phyloP scores from a whole-genome alignment of 2,888 invertebrate species.

The Caenorhabditis sp. region DNA sequence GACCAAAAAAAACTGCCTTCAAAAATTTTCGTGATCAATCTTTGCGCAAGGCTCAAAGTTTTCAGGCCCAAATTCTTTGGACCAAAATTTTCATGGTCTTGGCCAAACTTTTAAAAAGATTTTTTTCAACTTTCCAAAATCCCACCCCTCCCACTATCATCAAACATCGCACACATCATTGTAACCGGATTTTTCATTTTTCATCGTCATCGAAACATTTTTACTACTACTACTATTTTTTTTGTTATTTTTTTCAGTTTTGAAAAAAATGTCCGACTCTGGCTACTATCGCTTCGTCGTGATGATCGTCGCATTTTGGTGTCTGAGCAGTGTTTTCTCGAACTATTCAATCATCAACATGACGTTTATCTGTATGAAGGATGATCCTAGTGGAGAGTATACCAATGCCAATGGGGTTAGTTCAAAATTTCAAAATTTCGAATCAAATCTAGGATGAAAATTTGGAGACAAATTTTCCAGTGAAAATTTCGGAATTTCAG shows the following conservation, averaged over 20 bases:
- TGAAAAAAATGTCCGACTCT: background rate
- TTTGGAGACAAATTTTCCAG: background rate
- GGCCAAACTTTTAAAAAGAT: too few species aligned
- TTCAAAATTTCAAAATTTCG: background rate
- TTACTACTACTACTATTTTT: background rate
- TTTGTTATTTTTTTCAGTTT: background rate
- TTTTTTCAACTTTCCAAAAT: too few species aligned
- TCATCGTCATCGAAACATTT: background rate
- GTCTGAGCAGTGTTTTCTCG: conserved; percentile 32
- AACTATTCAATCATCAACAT: conserved; percentile 35
- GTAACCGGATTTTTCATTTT: too few species aligned
- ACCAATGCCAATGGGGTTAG: background rate
- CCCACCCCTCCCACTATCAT: too few species aligned
- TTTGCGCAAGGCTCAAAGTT: too few species aligned
- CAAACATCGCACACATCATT: too few species aligned
- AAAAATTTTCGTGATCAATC: too few species aligned
- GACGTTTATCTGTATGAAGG: conserved; percentile 37
- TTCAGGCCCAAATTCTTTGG: too few species aligned
- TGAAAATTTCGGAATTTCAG: too few species aligned
- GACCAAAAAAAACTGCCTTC: too few species aligned
- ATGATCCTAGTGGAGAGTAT: conserved; percentile 16
- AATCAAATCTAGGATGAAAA: background rate
- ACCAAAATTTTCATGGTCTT: too few species aligned
- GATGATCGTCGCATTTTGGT: conserved; percentile 29
- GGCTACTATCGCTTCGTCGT: conserved; percentile 22